Base-by-base conservation (phyloP, 1,140 invertebrate species). In the Maniola jurtina region DNA sequence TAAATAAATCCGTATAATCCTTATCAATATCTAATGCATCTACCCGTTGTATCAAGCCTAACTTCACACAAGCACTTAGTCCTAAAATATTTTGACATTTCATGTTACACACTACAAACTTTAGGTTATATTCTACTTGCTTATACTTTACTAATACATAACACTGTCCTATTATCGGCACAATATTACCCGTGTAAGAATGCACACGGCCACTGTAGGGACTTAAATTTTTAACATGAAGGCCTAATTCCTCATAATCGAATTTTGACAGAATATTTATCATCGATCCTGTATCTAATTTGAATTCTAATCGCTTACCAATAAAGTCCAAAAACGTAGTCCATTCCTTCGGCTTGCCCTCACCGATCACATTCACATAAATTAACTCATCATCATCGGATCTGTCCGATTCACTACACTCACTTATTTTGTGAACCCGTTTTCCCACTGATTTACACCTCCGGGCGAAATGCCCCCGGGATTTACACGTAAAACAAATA, bases 221-320 rank as follows among this genome's bases (percentile, higher is more conserved):
- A 7, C 10, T 38, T 38, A 7, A 9, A 38, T 38, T 38, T 67
- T 56, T 62, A 25, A 64, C 33, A 47, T 68, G 52, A 59, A 47
- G 64, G 13, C 68, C 67, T 65, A 73, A 48, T 10, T 14, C 5
- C 15, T 70, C 52, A 61, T 67, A 73, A 33, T 34, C 10, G 14
- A 54, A 14, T 36, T 54, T 67, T 13, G 67, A 73, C 9, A 70
- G 13, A 9, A 73, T 65, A 65, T 70, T 70, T 14, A 70, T 61
- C 34, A 70, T 67, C 10, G 71, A 66, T 6, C 71, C 71, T 4
- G 66, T 60, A 16, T 72, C 71, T 15, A 72, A 56, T 35, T 70
- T 73, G 62, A 73, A 70, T 9, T 57, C 42, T 42, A 67, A 64
- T 33, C 15, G 15, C 15, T 61, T 45, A 14, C 60, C 60, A 13